phyloP scores from a whole-genome alignment of 2,113 vertebrate genomes.

The Seriola rivoliana region DNA sequence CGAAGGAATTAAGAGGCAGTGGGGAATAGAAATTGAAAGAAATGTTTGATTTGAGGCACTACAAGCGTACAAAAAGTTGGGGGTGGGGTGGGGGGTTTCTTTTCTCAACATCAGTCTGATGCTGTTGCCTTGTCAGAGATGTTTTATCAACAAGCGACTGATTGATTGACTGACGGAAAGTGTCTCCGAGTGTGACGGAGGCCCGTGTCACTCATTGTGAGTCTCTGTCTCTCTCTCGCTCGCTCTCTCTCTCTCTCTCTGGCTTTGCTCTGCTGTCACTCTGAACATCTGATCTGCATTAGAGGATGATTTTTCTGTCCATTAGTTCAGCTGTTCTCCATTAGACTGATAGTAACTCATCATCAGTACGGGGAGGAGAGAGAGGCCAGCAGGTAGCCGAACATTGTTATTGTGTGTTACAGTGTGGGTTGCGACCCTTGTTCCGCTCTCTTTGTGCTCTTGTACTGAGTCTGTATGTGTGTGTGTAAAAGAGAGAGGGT shows the following conservation, averaged over 20 bases:
- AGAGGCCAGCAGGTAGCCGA: conserved; percentile 25
- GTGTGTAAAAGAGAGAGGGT: not conserved
- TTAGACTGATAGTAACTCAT: conserved; percentile 59
- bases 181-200: conserved; percentile 39
- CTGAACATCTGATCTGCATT: conserved; percentile 67
- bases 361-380: conserved; percentile 49
- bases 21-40: not conserved
- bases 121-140: conserved; percentile 22
- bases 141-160: conserved; percentile 36
- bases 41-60: not conserved
- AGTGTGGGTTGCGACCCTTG: conserved; percentile 8
- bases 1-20: conserved; percentile 13
- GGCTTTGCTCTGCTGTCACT: conserved; percentile 42
- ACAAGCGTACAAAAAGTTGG: not conserved
- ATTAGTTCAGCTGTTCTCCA: conserved; percentile 55
- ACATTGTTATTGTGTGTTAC: conserved; percentile 30
- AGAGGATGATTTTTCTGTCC: conserved; percentile 62
- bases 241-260: conserved; percentile 38
- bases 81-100: not conserved
- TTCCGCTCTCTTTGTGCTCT: conserved; percentile 21
- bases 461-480: conserved; percentile 21
- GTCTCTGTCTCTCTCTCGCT: conserved; percentile 38
- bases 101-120: not conserved
- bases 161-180: conserved; percentile 53
- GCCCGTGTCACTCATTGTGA: conserved; percentile 23